Evolutionary conservation across 2,888 invertebrate genomes (phyloP), one percentile per base, ranked within the genome.

Genomic region (Zaprionus lineosus): DNA sequence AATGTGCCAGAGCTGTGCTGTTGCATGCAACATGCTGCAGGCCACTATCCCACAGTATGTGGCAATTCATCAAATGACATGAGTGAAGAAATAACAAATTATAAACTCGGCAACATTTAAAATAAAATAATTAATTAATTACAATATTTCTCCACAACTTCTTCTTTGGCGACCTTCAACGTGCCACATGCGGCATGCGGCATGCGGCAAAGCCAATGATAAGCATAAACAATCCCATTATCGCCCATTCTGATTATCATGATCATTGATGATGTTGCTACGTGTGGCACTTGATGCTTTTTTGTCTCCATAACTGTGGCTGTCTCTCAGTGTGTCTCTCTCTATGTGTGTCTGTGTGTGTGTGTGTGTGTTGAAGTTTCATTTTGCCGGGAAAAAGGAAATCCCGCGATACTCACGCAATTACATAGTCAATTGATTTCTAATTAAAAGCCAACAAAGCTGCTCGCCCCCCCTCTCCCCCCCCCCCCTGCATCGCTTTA

Each of bases 351-450:
- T n/a, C n/a, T n/a, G n/a, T n/a, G n/a, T n/a, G n/a, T n/a, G n/a
- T n/a, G n/a, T n/a, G n/a, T n/a, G n/a, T n/a, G n/a, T n/a, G n/a
- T n/a, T n/a, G n/a, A n/a, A n/a, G n/a, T n/a, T n/a, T n/a, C n/a
- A n/a, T n/a, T n/a, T n/a, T n/a, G n/a, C n/a, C n/a, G n/a, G 19
- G 14, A 48, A 26, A 29, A 36, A 11, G 4, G 12, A 16, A 52
- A 24, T 41, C 37, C 4, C 9, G 31, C 12, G 1, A 24, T 46
- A 48, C 37, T 18, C 36, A 8, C 9, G 51, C 74, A 70, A 75
- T 75, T 83, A 77, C 59, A 70, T 70, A 74, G 58, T 48, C 55
- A 82, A 81, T 81, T 83, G 81, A 81, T 84, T 81, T 85, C 61
- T 61, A 82, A 83, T 85, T 77, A 77, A 84, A 78, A 59, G 19